These are phyloP conservation scores for Drosophila algonquin DNA, from an alignment of 2,888 invertebrate genomes.

Conservation along the genomic window DNA sequence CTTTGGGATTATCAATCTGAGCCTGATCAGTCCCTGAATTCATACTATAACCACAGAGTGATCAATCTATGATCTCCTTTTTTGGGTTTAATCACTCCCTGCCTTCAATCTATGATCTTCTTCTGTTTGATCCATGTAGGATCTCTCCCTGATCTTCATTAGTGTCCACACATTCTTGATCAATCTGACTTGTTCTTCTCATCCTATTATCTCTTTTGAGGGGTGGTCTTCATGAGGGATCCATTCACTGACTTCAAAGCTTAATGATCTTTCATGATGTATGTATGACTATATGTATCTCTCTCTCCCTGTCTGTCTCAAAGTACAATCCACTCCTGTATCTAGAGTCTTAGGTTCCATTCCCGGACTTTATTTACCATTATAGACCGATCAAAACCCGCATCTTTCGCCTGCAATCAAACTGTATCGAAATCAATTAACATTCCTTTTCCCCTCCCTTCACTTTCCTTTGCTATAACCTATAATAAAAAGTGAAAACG, in stretches of 20 bases:
- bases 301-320: too few species aligned
- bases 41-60: neutral
- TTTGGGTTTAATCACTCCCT: too few species aligned
- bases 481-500: constrained; percentile 70
- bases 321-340: neutral
- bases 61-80: neutral
- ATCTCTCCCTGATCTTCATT: neutral
- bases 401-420: constrained; percentile 42
- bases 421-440: constrained; percentile 66
- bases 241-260: too few species aligned
- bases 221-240: too few species aligned
- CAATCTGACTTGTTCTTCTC: too few species aligned
- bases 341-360: neutral
- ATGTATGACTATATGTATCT: too few species aligned
- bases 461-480: constrained; percentile 47
- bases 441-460: constrained; percentile 27
- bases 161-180: too few species aligned
- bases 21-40: too few species aligned
- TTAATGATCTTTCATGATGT: too few species aligned
- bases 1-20: neutral
- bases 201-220: too few species aligned
- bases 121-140: neutral
- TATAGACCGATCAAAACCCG: constrained; percentile 3
- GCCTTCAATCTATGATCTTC: neutral
- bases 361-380: neutral